Conservation (phyloP, 2,797 vertebrate species). For the Danio aesculapii region DNA sequence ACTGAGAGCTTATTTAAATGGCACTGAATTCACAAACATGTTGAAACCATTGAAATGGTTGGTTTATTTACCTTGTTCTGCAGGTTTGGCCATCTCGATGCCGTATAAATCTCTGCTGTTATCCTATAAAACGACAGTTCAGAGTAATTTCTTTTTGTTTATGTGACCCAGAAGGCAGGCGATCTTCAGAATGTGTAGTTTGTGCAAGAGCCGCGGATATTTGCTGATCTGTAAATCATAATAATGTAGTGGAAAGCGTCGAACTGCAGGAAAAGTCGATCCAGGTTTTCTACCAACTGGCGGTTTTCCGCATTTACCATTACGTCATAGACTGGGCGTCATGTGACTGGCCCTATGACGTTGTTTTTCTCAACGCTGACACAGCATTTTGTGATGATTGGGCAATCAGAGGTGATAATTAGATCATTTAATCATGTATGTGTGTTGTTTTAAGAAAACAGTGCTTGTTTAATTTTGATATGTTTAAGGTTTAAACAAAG, state of each 20-base stretch:
- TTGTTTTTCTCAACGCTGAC: conserved; percentile 34
- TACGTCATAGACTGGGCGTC: neutral
- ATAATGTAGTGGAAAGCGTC: neutral
- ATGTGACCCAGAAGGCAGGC: neutral
- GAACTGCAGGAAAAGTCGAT: neutral
- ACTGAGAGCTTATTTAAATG: neutral
- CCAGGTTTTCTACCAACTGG: neutral
- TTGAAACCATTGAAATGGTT: neutral
- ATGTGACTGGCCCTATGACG: neutral
- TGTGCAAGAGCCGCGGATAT: neutral
- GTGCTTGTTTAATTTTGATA: too few relatives aligned
- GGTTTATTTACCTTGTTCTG: conserved; percentile 72
- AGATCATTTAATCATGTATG: neutral
- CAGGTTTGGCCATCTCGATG: conserved; percentile 70
- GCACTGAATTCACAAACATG: neutral
- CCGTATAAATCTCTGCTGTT: neutral
- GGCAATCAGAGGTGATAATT: neutral
- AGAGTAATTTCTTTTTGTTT: neutral
- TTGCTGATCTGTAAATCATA: conserved; percentile 9
- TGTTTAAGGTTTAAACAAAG: neutral
- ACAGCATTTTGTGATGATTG: conserved; percentile 10
- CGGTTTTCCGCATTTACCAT: neutral
- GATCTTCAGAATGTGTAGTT: conserved; percentile 3
- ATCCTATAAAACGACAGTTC: neutral
- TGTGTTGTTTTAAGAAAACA: neutral